phyloP scores from a whole-genome alignment of 2,797 vertebrate genomes.

The Buceros bicornis region DNA sequence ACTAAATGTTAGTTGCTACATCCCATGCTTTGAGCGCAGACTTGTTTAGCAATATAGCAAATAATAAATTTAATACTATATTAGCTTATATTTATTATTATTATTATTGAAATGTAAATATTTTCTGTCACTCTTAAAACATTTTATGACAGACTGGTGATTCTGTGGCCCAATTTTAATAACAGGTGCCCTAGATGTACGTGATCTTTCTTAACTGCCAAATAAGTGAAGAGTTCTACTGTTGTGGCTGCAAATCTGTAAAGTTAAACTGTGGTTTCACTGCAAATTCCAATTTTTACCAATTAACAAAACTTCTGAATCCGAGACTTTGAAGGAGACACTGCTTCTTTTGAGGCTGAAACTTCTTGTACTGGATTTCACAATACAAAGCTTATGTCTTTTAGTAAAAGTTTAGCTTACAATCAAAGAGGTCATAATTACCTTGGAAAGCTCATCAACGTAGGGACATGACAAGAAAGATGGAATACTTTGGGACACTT shows the following conservation, averaged over 20 bases:
- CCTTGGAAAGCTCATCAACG: conserved; percentile 84
- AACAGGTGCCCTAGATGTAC: neutral
- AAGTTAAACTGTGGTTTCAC: neutral
- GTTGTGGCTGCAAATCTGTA: neutral
- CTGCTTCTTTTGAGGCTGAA: neutral
- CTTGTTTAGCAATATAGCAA: neutral
- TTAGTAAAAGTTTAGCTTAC: neutral
- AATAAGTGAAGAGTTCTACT: neutral
- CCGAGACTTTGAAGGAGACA: neutral
- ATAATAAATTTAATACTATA: neutral
- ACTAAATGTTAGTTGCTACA: neutral
- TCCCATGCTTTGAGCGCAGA: neutral
- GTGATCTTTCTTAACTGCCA: neutral
- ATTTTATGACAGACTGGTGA: neutral
- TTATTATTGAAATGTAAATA: neutral
- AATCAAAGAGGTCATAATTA: conserved; percentile 42
- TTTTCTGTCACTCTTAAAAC: neutral
- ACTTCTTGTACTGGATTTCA: neutral
- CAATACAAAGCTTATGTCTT: neutral
- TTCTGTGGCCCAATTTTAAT: neutral
- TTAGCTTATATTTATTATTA: neutral
- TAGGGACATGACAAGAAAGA: conserved; percentile 84
- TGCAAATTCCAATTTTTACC: neutral
- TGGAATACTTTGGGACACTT: conserved; percentile 88
- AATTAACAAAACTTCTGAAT: neutral